Evolutionary conservation across 2,113 vertebrate species (phyloP).

Genomic region (Phoenicopterus ruber): DNA sequence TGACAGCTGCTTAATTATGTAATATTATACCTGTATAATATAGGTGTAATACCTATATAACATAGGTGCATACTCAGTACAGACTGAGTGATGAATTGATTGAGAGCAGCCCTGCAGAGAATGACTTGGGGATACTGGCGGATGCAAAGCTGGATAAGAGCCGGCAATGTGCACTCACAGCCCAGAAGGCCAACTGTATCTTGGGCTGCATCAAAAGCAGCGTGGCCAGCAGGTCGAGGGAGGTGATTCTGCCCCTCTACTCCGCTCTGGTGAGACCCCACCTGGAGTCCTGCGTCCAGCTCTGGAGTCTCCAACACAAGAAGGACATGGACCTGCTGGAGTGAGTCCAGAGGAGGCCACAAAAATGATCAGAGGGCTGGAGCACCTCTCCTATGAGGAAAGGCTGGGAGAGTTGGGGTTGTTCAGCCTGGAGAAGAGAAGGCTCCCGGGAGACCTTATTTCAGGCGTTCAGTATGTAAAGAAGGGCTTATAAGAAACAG

Average conservation of each 20-base stretch:
- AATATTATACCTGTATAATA: neutral
- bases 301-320: neutral
- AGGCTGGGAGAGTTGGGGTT: neutral
- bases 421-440: neutral
- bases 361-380: neutral
- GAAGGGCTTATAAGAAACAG: neutral
- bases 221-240: rapidly evolving
- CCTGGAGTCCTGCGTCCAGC: neutral
- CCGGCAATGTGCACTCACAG: neutral
- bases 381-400: neutral
- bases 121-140: neutral
- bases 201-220: neutral
- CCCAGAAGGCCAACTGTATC: too few species aligned
- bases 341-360: neutral
- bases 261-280: neutral
- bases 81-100: neutral
- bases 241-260: neutral
- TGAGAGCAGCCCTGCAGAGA: neutral
- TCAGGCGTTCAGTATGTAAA: neutral
- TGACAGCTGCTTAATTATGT: neutral
- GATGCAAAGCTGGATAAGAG: neutral
- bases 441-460: neutral
- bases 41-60: neutral
- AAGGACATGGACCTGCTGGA: neutral
- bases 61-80: neutral